Conservation (phyloP, 2,888 invertebrate genomes). For the Capitulum mitella region DNA sequence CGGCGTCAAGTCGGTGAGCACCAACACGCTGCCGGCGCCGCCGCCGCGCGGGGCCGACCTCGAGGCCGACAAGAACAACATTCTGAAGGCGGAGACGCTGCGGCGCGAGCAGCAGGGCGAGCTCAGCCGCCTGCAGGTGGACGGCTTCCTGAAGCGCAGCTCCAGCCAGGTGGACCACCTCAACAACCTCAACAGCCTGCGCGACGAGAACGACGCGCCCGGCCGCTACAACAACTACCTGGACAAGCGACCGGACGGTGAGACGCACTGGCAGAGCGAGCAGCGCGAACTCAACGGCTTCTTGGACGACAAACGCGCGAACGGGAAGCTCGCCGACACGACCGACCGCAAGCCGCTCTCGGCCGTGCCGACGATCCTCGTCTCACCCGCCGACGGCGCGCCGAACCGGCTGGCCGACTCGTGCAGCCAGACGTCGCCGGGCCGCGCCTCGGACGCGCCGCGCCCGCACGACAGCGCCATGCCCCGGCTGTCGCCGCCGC, state of each 20-base stretch:
- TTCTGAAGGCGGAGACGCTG: not conserved
- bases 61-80: conserved; percentile 20
- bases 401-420: not conserved
- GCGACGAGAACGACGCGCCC: not conserved
- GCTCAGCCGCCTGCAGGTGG: not conserved
- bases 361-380: not conserved
- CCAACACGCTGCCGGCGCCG: not conserved
- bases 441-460: not conserved
- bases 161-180: conserved; percentile 19
- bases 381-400: not conserved
- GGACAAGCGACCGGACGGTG: not conserved
- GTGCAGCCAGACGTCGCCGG: not conserved
- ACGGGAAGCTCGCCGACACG: not conserved
- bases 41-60: not conserved
- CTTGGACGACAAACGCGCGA: not conserved
- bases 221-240: not conserved
- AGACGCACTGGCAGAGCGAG: not conserved
- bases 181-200: conserved; percentile 2
- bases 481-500: not conserved
- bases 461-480: not conserved
- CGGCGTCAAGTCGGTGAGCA: conserved; percentile 1
- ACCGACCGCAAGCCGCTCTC: not conserved
- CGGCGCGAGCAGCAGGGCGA: not conserved
- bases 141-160: conserved; percentile 11
- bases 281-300: not conserved